Evolutionary conservation across 2,797 vertebrate species (phyloP).

Genomic region (Emydoidea blandingii): DNA sequence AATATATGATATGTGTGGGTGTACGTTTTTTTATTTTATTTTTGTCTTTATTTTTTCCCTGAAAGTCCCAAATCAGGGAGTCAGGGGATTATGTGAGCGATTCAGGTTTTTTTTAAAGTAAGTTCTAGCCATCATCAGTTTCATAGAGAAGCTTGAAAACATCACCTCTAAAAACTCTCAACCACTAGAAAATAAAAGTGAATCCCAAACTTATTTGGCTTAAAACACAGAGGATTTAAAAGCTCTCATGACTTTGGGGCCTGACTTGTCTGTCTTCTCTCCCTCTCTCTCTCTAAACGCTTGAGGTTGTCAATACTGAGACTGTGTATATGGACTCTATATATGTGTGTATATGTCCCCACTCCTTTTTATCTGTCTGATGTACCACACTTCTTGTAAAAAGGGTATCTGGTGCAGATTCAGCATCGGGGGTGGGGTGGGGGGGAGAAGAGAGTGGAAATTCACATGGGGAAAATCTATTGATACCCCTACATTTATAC

Average conservation of each 20-base stretch:
- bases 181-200: neutral
- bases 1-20: neutral
- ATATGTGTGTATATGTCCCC: neutral
- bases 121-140: neutral
- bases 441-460: neutral
- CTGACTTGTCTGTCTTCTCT: neutral
- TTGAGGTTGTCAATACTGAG: neutral
- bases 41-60: neutral
- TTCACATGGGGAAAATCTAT: neutral
- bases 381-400: neutral
- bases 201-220: neutral
- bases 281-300: no score
- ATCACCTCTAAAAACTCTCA: neutral
- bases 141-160: neutral
- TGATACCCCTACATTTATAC: neutral
- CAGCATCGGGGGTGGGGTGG: neutral
- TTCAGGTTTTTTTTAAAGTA: neutral
- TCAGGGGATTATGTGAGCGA: neutral
- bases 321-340: neutral
- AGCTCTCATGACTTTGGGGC: neutral
- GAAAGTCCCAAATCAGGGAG: neutral
- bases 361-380: neutral
- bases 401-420: neutral
- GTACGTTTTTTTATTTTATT: neutral
- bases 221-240: neutral